Evolutionary conservation across 2,113 vertebrate species (phyloP).

Genomic region (Choloepus hoffmanni): DNA sequence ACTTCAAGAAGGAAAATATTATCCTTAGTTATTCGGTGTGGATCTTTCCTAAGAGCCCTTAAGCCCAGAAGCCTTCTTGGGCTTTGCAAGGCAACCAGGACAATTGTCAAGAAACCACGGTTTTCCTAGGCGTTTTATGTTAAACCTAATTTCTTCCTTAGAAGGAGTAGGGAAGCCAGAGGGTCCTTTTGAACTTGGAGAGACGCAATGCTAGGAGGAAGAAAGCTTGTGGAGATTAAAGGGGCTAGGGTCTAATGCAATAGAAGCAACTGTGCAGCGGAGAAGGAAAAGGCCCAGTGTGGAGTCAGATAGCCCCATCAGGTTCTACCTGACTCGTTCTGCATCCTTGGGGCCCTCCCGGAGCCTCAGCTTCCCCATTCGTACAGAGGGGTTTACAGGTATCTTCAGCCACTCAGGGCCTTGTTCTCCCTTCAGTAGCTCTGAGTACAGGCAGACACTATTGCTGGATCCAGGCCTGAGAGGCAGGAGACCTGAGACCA

Average conservation of each 20-base stretch:
- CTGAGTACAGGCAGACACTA: fast-evolving
- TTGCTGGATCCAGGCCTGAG: background rate
- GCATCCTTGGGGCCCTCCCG: background rate
- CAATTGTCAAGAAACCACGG: background rate
- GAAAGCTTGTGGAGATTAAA: background rate
- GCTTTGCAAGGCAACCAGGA: background rate
- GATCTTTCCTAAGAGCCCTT: background rate
- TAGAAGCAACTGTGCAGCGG: fast-evolving
- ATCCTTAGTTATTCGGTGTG: background rate
- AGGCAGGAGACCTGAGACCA: background rate
- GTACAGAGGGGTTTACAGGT: fast-evolving
- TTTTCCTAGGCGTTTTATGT: background rate
- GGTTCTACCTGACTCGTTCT: background rate
- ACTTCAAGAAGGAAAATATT: background rate
- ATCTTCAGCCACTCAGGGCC: background rate
- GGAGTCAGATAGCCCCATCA: background rate
- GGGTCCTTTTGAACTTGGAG: background rate
- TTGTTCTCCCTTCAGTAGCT: background rate
- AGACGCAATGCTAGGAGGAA: fast-evolving
- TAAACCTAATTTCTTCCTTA: background rate
- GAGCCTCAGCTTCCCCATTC: background rate
- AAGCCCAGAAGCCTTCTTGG: background rate
- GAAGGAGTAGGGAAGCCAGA: background rate
- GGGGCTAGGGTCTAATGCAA: background rate
- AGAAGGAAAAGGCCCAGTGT: background rate